Conservation (phyloP, 2,113 vertebrate genomes). For the Bos indicus region DNA sequence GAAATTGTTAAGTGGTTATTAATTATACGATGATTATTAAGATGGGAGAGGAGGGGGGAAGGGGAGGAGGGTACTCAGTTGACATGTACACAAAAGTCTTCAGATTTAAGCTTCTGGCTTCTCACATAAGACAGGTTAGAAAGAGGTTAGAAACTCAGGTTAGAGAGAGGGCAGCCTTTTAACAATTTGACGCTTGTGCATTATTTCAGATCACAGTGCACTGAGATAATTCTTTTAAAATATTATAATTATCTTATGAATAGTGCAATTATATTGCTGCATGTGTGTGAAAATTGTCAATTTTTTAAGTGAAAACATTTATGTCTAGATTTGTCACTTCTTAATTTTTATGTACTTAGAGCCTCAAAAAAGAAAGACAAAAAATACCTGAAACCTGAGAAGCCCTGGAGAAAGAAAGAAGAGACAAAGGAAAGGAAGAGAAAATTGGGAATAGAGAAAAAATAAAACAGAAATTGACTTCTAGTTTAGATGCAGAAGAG, state of each 20-base stretch:
- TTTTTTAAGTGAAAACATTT: conserved; percentile 36
- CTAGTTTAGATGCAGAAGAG: not conserved
- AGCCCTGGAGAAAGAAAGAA: not conserved
- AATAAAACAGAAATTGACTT: not conserved
- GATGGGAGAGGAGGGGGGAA: not conserved
- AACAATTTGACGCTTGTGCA: not conserved
- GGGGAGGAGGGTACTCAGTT: not conserved
- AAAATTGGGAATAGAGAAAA: not conserved
- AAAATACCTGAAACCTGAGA: not conserved
- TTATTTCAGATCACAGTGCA: not conserved
- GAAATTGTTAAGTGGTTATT: not conserved
- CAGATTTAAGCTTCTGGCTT: not conserved
- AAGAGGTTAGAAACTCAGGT: not conserved
- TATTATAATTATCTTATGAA: conserved; percentile 37
- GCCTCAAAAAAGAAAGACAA: not conserved
- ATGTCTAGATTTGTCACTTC: not conserved
- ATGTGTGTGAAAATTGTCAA: not conserved
- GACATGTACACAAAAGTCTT: not conserved
- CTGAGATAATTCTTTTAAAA: conserved; percentile 27
- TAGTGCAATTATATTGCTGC: conserved; percentile 19
- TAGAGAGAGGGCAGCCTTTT: not conserved
- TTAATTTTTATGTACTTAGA: not conserved
- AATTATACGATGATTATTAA: not conserved
- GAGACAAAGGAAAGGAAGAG: not conserved
- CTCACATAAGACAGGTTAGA: not conserved